Conservation (phyloP, 2,888 invertebrate genomes). For the Dermolepida albohirtum region DNA sequence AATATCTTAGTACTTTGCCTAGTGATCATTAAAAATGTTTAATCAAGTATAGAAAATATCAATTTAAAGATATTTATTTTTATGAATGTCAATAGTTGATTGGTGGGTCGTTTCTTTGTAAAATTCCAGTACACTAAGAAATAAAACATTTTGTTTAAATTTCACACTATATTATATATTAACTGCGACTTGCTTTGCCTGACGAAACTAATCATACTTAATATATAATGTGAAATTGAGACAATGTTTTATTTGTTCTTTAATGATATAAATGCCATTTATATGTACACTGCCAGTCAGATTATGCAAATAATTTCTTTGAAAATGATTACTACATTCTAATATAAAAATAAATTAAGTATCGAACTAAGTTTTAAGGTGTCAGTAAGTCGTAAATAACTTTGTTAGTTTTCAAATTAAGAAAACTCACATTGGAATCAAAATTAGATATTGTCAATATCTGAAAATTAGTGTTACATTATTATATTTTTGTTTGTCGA, state of each 20-base stretch:
- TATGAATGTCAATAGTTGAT: no score
- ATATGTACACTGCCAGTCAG: slow-evolving; percentile 78
- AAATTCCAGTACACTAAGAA: no score
- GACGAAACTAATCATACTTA: no score
- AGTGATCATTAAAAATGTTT: slow-evolving; percentile 81
- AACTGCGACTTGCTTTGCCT: no score
- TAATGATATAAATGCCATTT: slow-evolving; percentile 76
- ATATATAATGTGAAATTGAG: no score
- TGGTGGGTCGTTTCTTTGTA: no score
- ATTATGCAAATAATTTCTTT: slow-evolving; percentile 86
- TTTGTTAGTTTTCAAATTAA: slow-evolving; percentile 86
- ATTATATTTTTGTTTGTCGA: slow-evolving; percentile 90
- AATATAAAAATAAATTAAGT: slow-evolving; percentile 89
- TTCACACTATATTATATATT: no score
- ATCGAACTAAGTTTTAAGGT: slow-evolving; percentile 90
- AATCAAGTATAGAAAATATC: slow-evolving; percentile 78
- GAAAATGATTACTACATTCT: slow-evolving; percentile 79
- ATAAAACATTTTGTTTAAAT: no score
- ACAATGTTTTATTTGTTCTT: no score
- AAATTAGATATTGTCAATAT: slow-evolving; percentile 93
- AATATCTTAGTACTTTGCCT: slow-evolving; percentile 79
- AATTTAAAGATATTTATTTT: slow-evolving; percentile 83
- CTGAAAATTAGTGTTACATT: slow-evolving; percentile 91
- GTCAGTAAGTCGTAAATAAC: slow-evolving; percentile 80
- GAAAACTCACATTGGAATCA: slow-evolving; percentile 83